These are phyloP conservation scores for Hedya salicella DNA, from an alignment of 2,888 invertebrate species.

Conservation along the genomic window DNA sequence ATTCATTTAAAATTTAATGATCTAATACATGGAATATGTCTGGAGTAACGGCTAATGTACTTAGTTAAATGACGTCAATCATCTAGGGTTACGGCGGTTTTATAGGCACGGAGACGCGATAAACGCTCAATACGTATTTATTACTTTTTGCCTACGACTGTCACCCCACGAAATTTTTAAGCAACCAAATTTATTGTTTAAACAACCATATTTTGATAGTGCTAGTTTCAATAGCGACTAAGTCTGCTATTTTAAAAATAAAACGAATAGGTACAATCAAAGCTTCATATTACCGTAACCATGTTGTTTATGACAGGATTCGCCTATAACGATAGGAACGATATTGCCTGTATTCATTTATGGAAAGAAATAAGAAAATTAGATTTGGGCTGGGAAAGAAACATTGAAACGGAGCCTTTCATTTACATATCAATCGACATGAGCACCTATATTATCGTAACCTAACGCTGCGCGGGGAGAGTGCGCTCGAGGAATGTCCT, in stretches of 20 bases:
- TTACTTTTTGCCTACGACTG: slow-evolving; percentile 57
- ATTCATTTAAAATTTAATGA: slow-evolving; percentile 41
- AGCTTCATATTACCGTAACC: slow-evolving; percentile 13
- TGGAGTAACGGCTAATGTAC: slow-evolving; percentile 50
- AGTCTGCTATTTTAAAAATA: not conserved
- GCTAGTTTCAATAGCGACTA: not conserved
- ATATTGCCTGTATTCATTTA: slow-evolving; percentile 49
- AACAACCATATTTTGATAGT: not conserved
- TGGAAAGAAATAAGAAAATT: slow-evolving; percentile 61
- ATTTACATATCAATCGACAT: slow-evolving; percentile 81
- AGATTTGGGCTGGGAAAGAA: slow-evolving; percentile 60
- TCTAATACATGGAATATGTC: slow-evolving; percentile 32
- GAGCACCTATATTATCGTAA: slow-evolving; percentile 64
- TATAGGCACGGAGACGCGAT: slow-evolving; percentile 63
- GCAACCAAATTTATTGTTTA: not conserved
- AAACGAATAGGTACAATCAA: slow-evolving; percentile 15
- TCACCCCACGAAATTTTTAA: slow-evolving; percentile 27
- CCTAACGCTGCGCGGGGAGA: slow-evolving; percentile 48
- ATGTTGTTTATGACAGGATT: slow-evolving; percentile 37
- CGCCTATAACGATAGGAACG: slow-evolving; percentile 27
- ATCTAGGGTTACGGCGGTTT: slow-evolving; percentile 72
- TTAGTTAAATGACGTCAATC: slow-evolving; percentile 60
- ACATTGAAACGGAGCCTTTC: slow-evolving; percentile 70
- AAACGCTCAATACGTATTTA: slow-evolving; percentile 62
- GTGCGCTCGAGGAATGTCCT: slow-evolving; percentile 64